A percentile compares a stretch with the other conserved stretches of the same genome.
Conservation (phyloP, 2,797 vertebrate genomes). For the Rhinatrema bivittatum region DNA sequence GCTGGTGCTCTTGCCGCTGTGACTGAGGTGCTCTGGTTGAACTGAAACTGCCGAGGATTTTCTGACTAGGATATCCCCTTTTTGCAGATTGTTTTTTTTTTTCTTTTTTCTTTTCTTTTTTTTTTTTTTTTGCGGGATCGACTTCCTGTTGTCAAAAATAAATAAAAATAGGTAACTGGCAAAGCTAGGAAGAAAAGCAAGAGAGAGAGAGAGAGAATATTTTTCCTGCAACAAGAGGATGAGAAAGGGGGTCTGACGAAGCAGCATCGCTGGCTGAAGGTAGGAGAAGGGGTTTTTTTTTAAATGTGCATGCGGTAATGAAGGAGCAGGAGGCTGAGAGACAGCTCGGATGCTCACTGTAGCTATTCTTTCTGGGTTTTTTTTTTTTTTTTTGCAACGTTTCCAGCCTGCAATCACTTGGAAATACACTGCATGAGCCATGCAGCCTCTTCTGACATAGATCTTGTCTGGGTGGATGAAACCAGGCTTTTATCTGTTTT, state of each 20-base stretch:
- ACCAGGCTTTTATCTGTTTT: no score
- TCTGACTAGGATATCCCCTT: constrained; percentile 28
- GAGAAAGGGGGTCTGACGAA: constrained; percentile 39
- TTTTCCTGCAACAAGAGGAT: constrained; percentile 35
- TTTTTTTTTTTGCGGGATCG: constrained; percentile 28
- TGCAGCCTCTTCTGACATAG: no score
- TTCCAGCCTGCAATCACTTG: not conserved
- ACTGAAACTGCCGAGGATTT: constrained; percentile 35
- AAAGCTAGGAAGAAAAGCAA: constrained; percentile 17
- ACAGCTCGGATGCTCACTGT: not conserved
- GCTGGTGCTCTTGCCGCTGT: constrained; percentile 35
- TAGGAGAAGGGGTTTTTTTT: constrained; percentile 44
- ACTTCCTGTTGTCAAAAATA: constrained; percentile 11
- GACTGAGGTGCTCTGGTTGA: constrained; percentile 35
- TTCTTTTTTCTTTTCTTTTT: no score
- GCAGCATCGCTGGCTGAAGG: constrained; percentile 39
- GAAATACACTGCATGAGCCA: no score
- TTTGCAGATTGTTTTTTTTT: no score
- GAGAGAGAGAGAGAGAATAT: constrained; percentile 6
- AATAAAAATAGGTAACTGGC: constrained; percentile 10
- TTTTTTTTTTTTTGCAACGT: not conserved
- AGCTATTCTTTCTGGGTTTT: no score
- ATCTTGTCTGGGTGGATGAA: no score
- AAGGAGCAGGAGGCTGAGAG: not conserved
- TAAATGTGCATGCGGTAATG: constrained; percentile 1